phyloP scores from a whole-genome alignment of 2,888 invertebrate species.

The Aporophyla nigra region DNA sequence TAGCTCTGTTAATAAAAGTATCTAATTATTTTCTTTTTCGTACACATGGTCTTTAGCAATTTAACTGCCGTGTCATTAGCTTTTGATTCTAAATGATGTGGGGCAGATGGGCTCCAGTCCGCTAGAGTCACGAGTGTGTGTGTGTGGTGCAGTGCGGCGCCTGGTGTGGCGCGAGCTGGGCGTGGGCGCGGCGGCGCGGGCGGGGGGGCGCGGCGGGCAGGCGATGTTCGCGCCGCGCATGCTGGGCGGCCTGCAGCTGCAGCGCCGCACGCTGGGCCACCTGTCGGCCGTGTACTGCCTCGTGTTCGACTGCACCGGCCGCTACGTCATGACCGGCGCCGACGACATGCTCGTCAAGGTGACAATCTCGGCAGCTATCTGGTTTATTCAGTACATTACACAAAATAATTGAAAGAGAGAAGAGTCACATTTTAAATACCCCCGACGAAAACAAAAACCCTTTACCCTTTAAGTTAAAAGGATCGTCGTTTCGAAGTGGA shows the following conservation, averaged over 20 bases:
- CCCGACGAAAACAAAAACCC: too few species aligned
- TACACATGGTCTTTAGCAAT: too few species aligned
- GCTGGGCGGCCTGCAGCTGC: slow-evolving; percentile 92
- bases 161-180: slow-evolving; percentile 80
- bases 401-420: too few species aligned
- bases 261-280: slow-evolving; percentile 97
- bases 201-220: slow-evolving; percentile 67
- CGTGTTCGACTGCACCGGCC: slow-evolving; percentile 97
- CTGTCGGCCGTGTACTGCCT: slow-evolving; percentile 99
- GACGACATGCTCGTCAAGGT: slow-evolving; percentile 96
- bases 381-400: too few species aligned
- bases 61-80: too few species aligned
- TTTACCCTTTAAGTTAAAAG: too few species aligned
- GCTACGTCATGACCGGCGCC: slow-evolving; percentile 95
- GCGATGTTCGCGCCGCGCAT: slow-evolving; percentile 79
- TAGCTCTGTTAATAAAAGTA: too few species aligned
- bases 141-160: slow-evolving; percentile 76
- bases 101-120: too few species aligned
- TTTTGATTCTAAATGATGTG: too few species aligned
- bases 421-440: too few species aligned
- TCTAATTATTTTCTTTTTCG: not conserved
- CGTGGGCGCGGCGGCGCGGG: slow-evolving; percentile 60
- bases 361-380: not conserved
- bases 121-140: too few species aligned
- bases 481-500: too few species aligned